These are phyloP conservation scores for Antheraea yamamai DNA, from an alignment of 2,888 invertebrate species.

Conservation along the genomic window DNA sequence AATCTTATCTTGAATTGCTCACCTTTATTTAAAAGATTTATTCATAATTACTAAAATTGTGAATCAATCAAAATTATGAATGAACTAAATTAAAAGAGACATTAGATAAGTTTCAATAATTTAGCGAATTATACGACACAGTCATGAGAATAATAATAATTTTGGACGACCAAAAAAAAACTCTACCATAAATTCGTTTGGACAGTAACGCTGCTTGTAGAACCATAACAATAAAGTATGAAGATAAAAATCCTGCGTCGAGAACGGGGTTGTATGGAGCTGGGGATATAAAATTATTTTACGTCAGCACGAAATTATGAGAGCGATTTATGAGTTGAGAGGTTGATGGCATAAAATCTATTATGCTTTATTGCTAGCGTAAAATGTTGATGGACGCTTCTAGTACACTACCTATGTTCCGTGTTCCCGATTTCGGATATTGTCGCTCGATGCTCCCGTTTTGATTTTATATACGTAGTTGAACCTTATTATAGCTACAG, in stretches of 20 bases:
- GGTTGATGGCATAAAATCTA: constrained; percentile 35
- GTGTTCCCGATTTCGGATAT: not conserved
- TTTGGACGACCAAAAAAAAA: constrained; percentile 4
- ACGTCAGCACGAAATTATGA: constrained; percentile 31
- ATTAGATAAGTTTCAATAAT: not conserved
- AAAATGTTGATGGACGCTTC: constrained; percentile 29
- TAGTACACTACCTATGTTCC: not conserved
- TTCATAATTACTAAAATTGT: too few relatives aligned
- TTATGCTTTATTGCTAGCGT: constrained; percentile 29
- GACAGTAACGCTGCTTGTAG: constrained; percentile 17
- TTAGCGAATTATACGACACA: not conserved
- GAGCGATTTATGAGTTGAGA: constrained; percentile 32
- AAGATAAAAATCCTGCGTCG: constrained; percentile 19
- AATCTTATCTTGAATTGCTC: too few relatives aligned
- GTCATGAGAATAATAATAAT: not conserved
- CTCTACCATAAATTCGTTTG: constrained; percentile 15
- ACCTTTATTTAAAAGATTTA: too few relatives aligned
- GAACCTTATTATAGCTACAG: not conserved
- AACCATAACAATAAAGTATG: constrained; percentile 21
- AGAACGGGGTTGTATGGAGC: constrained; percentile 21
- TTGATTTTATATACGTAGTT: not conserved
- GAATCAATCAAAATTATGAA: not conserved
- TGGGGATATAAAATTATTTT: constrained; percentile 36
- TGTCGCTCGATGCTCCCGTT: not conserved
- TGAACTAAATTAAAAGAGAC: not conserved